phyloP scores from a whole-genome alignment of 2,113 vertebrate species.

The Columba livia region DNA sequence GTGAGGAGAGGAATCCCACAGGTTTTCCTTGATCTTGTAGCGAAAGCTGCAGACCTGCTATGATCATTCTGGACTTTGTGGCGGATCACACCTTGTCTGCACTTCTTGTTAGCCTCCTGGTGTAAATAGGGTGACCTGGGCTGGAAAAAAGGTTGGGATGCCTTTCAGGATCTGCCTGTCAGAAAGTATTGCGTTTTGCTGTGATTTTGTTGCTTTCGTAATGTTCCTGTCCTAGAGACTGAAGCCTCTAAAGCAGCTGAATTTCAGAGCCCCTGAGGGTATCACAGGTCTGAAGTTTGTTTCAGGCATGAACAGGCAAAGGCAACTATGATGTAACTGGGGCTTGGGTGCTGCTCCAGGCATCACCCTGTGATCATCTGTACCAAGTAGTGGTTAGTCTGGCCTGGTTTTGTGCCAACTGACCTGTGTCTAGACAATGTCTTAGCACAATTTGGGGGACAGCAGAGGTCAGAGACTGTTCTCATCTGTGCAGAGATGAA shows the following conservation, averaged over 20 bases:
- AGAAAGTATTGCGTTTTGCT: background rate
- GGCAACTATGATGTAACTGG: background rate
- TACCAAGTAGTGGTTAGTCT: background rate
- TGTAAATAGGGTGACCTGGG: too few species aligned
- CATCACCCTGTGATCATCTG: background rate
- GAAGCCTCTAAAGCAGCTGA: background rate
- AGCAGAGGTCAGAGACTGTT: background rate
- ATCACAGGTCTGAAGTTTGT: background rate
- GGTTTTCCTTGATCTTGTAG: background rate
- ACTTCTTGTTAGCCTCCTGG: too few species aligned
- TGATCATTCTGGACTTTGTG: background rate
- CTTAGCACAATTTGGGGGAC: background rate
- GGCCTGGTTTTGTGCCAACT: background rate
- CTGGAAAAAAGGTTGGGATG: background rate
- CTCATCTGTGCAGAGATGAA: background rate
- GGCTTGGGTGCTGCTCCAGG: background rate
- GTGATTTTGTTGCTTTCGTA: background rate
- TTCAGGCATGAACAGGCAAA: background rate
- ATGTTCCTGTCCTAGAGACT: background rate
- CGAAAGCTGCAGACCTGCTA: background rate
- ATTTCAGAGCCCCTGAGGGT: background rate
- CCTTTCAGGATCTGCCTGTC: background rate
- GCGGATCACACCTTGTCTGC: background rate
- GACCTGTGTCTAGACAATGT: background rate
- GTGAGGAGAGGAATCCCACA: background rate